Evolutionary conservation across 53 echinoderm and acorn worm genomes (phyloP).

Genomic region (Paracentrotus lividus): DNA sequence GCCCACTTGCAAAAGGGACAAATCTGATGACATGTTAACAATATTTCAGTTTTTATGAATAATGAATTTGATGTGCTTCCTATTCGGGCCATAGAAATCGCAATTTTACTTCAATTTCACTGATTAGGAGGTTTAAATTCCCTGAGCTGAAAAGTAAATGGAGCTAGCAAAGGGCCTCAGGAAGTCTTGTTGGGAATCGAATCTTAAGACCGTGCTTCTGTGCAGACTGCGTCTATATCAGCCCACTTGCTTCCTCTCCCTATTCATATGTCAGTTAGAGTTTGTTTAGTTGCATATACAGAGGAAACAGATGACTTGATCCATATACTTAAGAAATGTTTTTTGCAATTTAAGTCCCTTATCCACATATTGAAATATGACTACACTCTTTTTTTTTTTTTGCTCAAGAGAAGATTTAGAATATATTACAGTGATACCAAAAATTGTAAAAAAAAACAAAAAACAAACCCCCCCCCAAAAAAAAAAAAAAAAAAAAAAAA

Average conservation of each 20-base stretch:
- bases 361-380: too few relatives aligned
- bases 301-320: background rate
- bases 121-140: background rate
- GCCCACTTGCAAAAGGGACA: too few relatives aligned
- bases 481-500: too few relatives aligned
- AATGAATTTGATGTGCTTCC: too few relatives aligned
- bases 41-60: too few relatives aligned
- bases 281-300: background rate
- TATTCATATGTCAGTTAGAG: background rate
- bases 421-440: too few relatives aligned
- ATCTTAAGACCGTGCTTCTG: conserved; percentile 12
- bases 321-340: background rate
- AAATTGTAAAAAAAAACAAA: too few relatives aligned
- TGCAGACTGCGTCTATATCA: background rate
- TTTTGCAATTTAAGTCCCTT: background rate
- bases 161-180: conserved; percentile 27
- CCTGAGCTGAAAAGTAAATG: background rate
- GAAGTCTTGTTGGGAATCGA: background rate
- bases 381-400: background rate
- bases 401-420: background rate
- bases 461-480: background rate
- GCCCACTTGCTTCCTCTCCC: conserved; percentile 29
- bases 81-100: too few relatives aligned
- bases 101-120: background rate
- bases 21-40: too few relatives aligned